Evolutionary conservation across 2,888 invertebrate genomes (phyloP).

Genomic region (Pyrrhia umbra): DNA sequence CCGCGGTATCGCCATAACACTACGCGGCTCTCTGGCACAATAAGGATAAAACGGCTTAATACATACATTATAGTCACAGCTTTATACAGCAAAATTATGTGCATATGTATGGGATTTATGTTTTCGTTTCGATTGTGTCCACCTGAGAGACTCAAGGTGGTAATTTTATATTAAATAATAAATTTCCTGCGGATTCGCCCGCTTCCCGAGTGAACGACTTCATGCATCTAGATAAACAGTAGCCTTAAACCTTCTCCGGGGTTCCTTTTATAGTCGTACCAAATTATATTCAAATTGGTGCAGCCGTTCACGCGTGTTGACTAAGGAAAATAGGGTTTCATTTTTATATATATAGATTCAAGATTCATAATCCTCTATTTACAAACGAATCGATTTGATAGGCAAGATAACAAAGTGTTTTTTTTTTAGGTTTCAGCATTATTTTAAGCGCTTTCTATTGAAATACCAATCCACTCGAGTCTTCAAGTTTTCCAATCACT

Average conservation of each 20-base stretch:
- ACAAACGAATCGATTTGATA: conserved; percentile 41
- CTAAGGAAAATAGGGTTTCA: too few species aligned
- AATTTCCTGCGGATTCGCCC: too few species aligned
- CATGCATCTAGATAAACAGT: too few species aligned
- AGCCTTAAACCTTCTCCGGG: too few species aligned
- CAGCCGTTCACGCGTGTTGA: too few species aligned
- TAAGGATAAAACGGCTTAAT: neutral
- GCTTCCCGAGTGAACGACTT: too few species aligned
- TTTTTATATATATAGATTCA: too few species aligned
- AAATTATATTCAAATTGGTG: too few species aligned
- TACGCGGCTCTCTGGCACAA: neutral
- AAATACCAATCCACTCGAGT: neutral
- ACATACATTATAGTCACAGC: neutral
- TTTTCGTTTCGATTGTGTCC: conserved; percentile 30
- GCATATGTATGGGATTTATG: conserved; percentile 24
- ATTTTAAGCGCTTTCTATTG: neutral
- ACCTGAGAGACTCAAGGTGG: conserved; percentile 18
- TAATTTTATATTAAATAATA: conserved; percentile 54
- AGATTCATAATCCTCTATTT: conserved; percentile 50
- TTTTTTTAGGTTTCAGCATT: neutral
- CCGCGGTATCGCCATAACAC: neutral
- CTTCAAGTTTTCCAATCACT: neutral
- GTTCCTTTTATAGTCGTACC: too few species aligned
- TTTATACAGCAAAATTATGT: conserved; percentile 24
- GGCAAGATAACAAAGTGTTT: conserved; percentile 33